Base-by-base conservation (phyloP, 2,113 vertebrate species). In the Maccullochella peelii region DNA sequence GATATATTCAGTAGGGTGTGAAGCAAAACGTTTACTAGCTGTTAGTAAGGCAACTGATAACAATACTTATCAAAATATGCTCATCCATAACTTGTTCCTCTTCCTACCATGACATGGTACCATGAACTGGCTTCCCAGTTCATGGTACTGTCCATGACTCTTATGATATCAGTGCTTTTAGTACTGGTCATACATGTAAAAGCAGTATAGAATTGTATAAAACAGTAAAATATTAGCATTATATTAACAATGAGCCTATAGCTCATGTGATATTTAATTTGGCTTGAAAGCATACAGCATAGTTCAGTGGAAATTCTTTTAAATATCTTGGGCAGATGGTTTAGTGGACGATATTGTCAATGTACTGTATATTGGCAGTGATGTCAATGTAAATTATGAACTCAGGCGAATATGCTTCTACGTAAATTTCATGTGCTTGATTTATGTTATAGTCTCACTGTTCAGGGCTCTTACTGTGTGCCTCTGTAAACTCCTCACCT, bases 151-250 rank as follows among this genome's bases (percentile, higher is more conserved):
- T 63, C 44, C 18, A 55, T 33, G 59, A 30, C 40, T 33, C n/a
- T 33, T 42, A 11, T 75, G 23, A 58, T 44, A 40, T 49, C 10
- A 8, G 27, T 38, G 49, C 36, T 52, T 55, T 59, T 57, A 33
- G 44, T 63, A 54, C 61, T 36, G n/a, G n/a, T 61, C 38, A 50
- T 30, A 68, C 77, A 77, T 8, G 55, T 25, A 7, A 84, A 33
- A 59, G 16, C 15, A 50, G 50, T 5, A 23, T 21, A 14, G 55
- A 55, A 57, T 40, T 6, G 36, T n/a, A 20, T 30, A 50, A 61
- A 58, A 50, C 9, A 18, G 25, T 57, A 58, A 27, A 55, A 30
- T 55, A 30, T 3, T 11, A 49, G 5, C 8, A 9, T 36, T 40
- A 63, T 12, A 9, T 36, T 40, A 63, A 16, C 10, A 50, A 21